Evolutionary conservation across 2,113 vertebrate species (phyloP).

Genomic region (Sprattus sprattus): DNA sequence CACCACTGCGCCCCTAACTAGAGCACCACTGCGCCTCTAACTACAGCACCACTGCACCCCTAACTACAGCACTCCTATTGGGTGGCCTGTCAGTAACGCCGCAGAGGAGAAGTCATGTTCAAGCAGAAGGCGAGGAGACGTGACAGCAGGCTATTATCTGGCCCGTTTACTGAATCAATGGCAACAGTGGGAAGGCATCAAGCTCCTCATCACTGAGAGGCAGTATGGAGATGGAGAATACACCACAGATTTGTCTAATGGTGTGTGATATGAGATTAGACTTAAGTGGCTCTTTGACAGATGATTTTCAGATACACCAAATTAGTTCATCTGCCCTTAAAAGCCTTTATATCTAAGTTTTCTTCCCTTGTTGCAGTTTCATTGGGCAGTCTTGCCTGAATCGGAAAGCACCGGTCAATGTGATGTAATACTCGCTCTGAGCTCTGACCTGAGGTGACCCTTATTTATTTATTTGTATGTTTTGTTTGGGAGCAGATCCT

Average conservation of each 20-base stretch:
- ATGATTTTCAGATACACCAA: background rate
- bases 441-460: background rate
- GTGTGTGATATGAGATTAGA: background rate
- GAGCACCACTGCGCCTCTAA: too few relatives aligned
- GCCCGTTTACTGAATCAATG: background rate
- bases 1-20: too few relatives aligned
- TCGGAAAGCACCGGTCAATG: background rate
- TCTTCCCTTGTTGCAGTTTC: background rate
- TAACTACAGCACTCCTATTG: too few relatives aligned
- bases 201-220: background rate
- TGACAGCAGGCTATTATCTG: background rate
- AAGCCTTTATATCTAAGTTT: background rate
- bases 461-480: constrained; percentile 19
- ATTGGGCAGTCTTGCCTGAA: background rate
- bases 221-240: background rate
- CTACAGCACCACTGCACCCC: too few relatives aligned
- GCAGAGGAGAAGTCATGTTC: background rate
- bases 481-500: constrained; percentile 73
- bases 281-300: background rate
- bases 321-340: background rate
- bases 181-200: background rate
- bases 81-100: background rate
- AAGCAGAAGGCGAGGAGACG: background rate
- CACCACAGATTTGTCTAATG: background rate
- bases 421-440: background rate